Percentiles rank a stretch among this genome's conserved stretches.
phyloP scores from a whole-genome alignment of 2,113 vertebrate genomes.

The Tylochromis polylepis region DNA sequence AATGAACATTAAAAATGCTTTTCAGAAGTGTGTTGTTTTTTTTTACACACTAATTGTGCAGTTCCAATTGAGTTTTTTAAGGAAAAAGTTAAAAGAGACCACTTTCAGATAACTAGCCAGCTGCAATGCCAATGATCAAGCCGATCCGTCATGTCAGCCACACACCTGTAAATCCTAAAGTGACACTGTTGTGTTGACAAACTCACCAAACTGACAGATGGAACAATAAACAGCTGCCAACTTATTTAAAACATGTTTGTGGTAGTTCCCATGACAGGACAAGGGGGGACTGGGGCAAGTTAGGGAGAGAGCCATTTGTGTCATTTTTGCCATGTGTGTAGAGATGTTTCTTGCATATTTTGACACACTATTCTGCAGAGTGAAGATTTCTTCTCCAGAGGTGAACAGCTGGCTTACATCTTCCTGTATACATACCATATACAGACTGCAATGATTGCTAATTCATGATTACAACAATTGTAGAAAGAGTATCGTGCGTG shows the following conservation, averaged over 20 bases:
- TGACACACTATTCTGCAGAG: not conserved
- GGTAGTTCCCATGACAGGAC: not conserved
- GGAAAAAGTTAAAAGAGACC: not conserved
- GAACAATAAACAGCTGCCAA: not conserved
- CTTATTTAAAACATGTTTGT: not conserved
- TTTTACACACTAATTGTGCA: not conserved
- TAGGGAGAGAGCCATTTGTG: not conserved
- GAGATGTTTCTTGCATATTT: not conserved
- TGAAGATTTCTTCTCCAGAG: not conserved
- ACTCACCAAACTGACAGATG: not conserved
- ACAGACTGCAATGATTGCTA: not conserved
- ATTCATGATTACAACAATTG: not conserved
- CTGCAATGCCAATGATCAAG: rapidly evolving
- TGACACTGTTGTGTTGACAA: not conserved
- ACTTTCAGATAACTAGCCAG: not conserved
- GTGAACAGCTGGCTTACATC: not conserved
- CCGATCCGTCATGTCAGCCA: not conserved
- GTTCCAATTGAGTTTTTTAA: not conserved
- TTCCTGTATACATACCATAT: not conserved
- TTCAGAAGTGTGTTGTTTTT: not conserved
- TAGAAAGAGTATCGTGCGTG: not conserved
- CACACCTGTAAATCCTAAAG: not conserved
- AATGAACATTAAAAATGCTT: not conserved
- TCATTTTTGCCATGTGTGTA: not conserved
- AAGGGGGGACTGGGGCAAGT: not conserved